Percentiles rank a stretch among this genome's conserved stretches.
phyloP scores from a whole-genome alignment of 1,140 invertebrate genomes.

The Latrodectus geometricus region DNA sequence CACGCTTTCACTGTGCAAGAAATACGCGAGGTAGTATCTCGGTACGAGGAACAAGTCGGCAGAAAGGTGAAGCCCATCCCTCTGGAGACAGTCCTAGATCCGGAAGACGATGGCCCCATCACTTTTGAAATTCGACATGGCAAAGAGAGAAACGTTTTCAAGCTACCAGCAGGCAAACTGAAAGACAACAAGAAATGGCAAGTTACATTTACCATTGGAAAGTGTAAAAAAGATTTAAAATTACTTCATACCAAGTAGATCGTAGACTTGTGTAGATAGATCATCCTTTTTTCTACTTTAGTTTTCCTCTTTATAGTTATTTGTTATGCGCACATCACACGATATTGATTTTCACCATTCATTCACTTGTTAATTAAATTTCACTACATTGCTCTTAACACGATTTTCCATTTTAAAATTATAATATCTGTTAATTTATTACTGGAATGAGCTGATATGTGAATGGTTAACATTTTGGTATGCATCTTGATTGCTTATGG shows the following conservation, averaged over 20 bases:
- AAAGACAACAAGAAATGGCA: conserved; percentile 64
- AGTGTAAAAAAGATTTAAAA: conserved; percentile 37
- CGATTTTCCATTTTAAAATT: too few relatives aligned
- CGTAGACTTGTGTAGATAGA: background rate
- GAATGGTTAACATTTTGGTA: too few relatives aligned
- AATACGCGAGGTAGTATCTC: conserved; percentile 27
- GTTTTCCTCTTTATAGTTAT: background rate
- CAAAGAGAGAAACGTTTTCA: conserved; percentile 62
- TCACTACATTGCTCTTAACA: too few relatives aligned
- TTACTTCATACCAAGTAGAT: conserved; percentile 54
- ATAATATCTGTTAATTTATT: too few relatives aligned
- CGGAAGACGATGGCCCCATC: conserved; percentile 58
- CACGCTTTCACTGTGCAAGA: conserved; percentile 56
- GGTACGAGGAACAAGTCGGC: conserved; percentile 41
- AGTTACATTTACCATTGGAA: conserved; percentile 64
- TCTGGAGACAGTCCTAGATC: conserved; percentile 49
- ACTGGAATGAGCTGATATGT: too few relatives aligned
- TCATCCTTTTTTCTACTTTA: background rate
- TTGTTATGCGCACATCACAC: too few relatives aligned
- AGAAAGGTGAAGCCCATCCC: conserved; percentile 47
- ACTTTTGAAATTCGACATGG: conserved; percentile 63
- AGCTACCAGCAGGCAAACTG: conserved; percentile 60
- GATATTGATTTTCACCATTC: too few relatives aligned
- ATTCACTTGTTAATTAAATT: too few relatives aligned
- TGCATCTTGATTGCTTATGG: too few relatives aligned